These are phyloP conservation scores for Hypothenemus hampei DNA, from an alignment of 1,140 invertebrate species.

Conservation along the genomic window DNA sequence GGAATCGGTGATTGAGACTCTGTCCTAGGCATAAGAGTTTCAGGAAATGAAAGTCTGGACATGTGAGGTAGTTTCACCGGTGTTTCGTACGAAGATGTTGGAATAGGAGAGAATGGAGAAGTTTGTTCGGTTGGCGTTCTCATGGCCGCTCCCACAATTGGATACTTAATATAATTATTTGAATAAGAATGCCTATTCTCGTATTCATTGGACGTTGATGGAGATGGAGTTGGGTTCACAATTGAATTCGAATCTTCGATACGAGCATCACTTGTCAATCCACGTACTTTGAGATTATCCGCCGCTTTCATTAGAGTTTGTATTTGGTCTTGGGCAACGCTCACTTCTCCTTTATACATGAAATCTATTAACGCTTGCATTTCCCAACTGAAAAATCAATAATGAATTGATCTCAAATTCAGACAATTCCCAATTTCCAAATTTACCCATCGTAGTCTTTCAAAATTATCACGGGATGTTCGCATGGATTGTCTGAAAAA, in stretches of 20 bases:
- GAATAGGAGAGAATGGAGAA: slow-evolving; percentile 34
- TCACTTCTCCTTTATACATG: slow-evolving; percentile 88
- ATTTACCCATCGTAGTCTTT: slow-evolving; percentile 71
- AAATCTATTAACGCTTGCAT: slow-evolving; percentile 85
- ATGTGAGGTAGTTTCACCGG: slow-evolving; percentile 49
- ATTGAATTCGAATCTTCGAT: slow-evolving; percentile 47
- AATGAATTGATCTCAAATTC: no score
- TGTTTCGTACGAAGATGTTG: slow-evolving; percentile 31
- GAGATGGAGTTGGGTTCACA: slow-evolving; percentile 50
- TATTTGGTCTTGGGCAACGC: slow-evolving; percentile 76
- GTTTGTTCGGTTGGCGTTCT: slow-evolving; percentile 29
- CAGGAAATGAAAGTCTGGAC: slow-evolving; percentile 50
- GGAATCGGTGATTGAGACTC: slow-evolving; percentile 67
- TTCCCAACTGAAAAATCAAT: slow-evolving; percentile 54
- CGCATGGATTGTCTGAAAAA: slow-evolving; percentile 87
- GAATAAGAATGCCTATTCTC: slow-evolving; percentile 44
- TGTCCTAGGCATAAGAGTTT: slow-evolving; percentile 35
- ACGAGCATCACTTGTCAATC: slow-evolving; percentile 66
- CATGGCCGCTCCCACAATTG: slow-evolving; percentile 31
- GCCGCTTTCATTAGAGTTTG: slow-evolving; percentile 77
- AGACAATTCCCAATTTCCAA: background rate
- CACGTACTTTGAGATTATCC: slow-evolving; percentile 76
- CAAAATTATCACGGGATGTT: slow-evolving; percentile 85
- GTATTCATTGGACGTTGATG: slow-evolving; percentile 55
- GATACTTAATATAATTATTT: slow-evolving; percentile 27